These are phyloP conservation scores for Epizoanthus stellaris DNA, from an alignment of 92 coral and sea anemone genomes.

Conservation along the genomic window DNA sequence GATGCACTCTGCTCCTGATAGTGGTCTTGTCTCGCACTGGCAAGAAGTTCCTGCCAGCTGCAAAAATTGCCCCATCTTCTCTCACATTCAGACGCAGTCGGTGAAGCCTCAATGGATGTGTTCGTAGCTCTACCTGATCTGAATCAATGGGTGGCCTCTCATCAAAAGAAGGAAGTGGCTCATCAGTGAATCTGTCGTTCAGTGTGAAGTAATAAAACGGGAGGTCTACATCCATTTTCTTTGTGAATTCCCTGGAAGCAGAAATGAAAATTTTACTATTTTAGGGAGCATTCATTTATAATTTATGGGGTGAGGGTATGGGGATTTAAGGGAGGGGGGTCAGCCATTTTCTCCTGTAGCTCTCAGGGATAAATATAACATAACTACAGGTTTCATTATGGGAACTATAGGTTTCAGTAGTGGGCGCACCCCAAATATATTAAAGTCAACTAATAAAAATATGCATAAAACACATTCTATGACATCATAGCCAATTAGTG, in stretches of 20 bases:
- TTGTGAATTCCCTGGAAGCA: conserved; percentile 55
- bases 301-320: no score
- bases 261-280: no score
- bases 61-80: conserved; percentile 49
- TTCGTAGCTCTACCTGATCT: conserved; percentile 30
- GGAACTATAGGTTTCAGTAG: no score
- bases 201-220: conserved; percentile 67
- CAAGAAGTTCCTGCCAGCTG: neutral
- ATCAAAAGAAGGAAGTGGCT: conserved; percentile 57
- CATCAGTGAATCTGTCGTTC: conserved; percentile 55
- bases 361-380: no score
- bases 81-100: conserved; percentile 50
- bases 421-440: no score
- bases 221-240: conserved; percentile 55
- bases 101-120: conserved; percentile 51
- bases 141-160: conserved; percentile 32
- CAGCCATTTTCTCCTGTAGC: no score
- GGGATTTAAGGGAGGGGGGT: no score
- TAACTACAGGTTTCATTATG: no score
- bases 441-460: no score
- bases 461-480: no score
- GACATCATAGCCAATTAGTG: no score
- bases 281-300: no score
- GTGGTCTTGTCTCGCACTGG: conserved; percentile 24
- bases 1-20: neutral